Conservation (phyloP, 2,113 vertebrate genomes). For the Pica pica region DNA sequence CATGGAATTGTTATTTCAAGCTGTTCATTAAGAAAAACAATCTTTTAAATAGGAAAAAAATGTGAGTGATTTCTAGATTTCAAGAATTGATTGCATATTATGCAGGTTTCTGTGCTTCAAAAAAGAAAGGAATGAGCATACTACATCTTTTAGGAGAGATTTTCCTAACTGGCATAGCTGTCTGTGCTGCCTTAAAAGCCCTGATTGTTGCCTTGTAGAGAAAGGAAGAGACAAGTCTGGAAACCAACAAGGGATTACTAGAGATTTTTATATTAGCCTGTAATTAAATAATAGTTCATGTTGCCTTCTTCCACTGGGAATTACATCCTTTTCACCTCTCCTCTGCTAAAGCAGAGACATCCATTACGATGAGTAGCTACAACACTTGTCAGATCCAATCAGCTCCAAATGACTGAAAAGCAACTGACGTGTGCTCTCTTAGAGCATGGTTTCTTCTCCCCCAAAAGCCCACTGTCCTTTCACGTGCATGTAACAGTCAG, state of each 20-base stretch:
- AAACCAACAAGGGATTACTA: slow-evolving; percentile 69
- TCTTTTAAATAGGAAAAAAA: neutral
- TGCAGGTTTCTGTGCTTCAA: neutral
- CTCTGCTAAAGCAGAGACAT: slow-evolving; percentile 78
- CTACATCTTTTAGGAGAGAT: neutral
- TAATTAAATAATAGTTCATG: slow-evolving; percentile 84
- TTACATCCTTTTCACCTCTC: slow-evolving; percentile 80
- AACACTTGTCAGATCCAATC: slow-evolving; percentile 93
- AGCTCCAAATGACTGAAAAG: slow-evolving; percentile 75
- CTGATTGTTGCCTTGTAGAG: slow-evolving; percentile 76
- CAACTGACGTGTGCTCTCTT: slow-evolving; percentile 78
- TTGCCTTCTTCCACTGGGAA: slow-evolving; percentile 80
- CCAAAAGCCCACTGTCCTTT: slow-evolving; percentile 80
- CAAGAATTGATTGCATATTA: slow-evolving; percentile 40
- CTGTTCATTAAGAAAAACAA: neutral
- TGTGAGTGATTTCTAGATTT: neutral
- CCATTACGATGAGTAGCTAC: slow-evolving; percentile 85
- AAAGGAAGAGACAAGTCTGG: slow-evolving; percentile 67
- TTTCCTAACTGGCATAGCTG: slow-evolving; percentile 21
- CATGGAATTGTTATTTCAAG: neutral
- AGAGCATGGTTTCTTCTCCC: slow-evolving; percentile 75
- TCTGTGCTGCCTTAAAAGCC: slow-evolving; percentile 48
- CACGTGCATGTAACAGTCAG: slow-evolving; percentile 81
- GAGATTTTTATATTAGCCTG: slow-evolving; percentile 71
- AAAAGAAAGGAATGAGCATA: neutral